Conservation (phyloP, 2,888 invertebrate genomes). For the Galerucella nymphaeae region DNA sequence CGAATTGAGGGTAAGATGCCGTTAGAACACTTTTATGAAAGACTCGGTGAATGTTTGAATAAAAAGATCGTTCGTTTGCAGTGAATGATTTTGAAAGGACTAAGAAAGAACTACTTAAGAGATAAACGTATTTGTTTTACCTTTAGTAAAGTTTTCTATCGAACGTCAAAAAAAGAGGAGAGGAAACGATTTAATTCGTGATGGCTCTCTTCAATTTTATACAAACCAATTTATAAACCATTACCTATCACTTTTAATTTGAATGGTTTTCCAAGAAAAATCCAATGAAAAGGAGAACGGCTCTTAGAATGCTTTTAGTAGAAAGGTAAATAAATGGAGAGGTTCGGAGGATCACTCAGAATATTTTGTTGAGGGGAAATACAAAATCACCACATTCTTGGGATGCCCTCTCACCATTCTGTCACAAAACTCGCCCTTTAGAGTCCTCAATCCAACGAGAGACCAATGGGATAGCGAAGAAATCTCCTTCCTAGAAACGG, state of each 20-base stretch:
- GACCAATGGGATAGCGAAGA: too few species aligned
- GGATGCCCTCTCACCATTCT: too few species aligned
- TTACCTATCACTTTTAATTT: not conserved
- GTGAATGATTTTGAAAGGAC: constrained; percentile 15
- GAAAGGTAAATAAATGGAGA: too few species aligned
- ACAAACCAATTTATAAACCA: not conserved
- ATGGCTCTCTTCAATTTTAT: not conserved
- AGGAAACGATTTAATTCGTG: constrained; percentile 4
- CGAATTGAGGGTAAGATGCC: not conserved
- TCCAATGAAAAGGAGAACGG: too few species aligned
- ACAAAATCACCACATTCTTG: too few species aligned
- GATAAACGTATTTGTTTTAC: constrained; percentile 10
- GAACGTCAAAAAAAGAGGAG: not conserved
- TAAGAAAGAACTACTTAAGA: constrained; percentile 15
- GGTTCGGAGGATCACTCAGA: too few species aligned
- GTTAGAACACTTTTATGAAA: constrained; percentile 11
- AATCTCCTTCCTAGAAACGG: too few species aligned
- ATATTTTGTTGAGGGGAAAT: too few species aligned
- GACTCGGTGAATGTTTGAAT: constrained; percentile 19
- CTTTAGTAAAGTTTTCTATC: not conserved
- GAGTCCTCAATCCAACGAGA: too few species aligned
- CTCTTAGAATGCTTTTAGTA: too few species aligned
- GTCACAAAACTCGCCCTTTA: too few species aligned
- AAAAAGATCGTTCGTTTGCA: constrained; percentile 12
- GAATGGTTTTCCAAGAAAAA: not conserved